Percentiles rank a stretch among this genome's conserved stretches.
These are phyloP conservation scores for Hydrochoerus hydrochaeris DNA, from an alignment of 2,113 vertebrate species.

Conservation along the genomic window DNA sequence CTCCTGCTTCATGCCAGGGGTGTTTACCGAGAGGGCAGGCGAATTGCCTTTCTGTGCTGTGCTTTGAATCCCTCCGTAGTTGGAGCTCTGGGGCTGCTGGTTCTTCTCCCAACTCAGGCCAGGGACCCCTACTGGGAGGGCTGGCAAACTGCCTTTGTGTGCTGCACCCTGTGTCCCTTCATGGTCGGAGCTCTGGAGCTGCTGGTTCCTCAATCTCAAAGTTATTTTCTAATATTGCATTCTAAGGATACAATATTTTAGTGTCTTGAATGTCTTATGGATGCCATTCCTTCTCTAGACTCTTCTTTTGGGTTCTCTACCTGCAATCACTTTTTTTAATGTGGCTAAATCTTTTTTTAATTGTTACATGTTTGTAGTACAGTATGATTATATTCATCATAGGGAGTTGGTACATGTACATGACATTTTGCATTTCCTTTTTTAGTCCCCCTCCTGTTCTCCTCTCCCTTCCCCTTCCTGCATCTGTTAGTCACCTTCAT, in stretches of 20 bases:
- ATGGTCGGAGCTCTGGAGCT: no score
- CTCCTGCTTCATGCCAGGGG: no score
- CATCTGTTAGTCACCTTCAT: not conserved
- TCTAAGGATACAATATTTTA: not conserved
- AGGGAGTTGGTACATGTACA: not conserved
- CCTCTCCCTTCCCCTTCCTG: not conserved
- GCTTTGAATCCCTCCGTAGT: no score
- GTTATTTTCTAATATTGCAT: not conserved
- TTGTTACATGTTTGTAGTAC: not conserved
- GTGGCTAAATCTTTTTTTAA: not conserved
- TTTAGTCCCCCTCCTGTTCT: not conserved
- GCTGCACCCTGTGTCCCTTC: no score
- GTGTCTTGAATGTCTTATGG: not conserved
- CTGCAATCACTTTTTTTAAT: constrained; percentile 30
- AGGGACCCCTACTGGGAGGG: no score
- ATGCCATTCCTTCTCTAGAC: not conserved
- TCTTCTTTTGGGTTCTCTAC: not conserved
- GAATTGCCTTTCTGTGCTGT: no score
- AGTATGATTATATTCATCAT: not conserved
- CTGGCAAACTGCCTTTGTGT: no score
- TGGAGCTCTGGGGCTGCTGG: no score
- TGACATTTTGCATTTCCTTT: not conserved
- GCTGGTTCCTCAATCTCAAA: no score
- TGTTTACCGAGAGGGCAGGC: no score
- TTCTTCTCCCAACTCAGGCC: no score